A percentile compares a stretch with the other conserved stretches of the same genome.
Evolutionary conservation across 2,797 vertebrate species (phyloP).

Genomic region (Periparus ater): DNA sequence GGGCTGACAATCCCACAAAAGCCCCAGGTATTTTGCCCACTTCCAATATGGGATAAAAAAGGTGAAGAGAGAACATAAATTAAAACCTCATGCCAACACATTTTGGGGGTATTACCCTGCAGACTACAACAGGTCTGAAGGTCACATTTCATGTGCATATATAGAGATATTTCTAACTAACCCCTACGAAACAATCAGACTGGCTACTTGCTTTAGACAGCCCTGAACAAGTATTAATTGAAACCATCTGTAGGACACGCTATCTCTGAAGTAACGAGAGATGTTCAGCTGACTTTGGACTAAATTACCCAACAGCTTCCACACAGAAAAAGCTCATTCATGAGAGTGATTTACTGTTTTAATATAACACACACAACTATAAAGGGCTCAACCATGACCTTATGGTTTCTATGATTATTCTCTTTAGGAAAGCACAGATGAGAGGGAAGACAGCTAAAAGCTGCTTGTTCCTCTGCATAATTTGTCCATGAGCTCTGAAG

Average conservation of each 20-base stretch:
- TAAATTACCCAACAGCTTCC: conserved; percentile 15
- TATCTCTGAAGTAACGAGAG: conserved; percentile 21
- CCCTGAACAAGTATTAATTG: neutral
- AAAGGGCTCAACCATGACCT: neutral
- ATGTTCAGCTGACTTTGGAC: conserved; percentile 20
- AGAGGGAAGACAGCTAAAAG: neutral
- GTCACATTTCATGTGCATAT: neutral
- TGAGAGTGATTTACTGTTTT: conserved; percentile 31
- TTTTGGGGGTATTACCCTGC: neutral
- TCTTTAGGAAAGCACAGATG: neutral
- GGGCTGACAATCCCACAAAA: neutral
- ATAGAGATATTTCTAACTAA: neutral
- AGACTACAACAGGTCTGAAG: neutral
- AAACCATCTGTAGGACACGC: neutral
- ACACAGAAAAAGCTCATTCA: neutral
- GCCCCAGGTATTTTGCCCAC: neutral
- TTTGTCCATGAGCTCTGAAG: neutral
- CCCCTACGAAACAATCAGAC: neutral
- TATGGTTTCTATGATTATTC: neutral
- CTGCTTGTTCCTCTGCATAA: neutral
- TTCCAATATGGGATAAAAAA: neutral
- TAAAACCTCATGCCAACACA: neutral
- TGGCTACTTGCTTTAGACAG: neutral
- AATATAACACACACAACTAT: neutral
- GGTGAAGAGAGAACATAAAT: neutral